Base-by-base conservation (phyloP, 2,888 invertebrate genomes). In the Shargacucullia verbasci region DNA sequence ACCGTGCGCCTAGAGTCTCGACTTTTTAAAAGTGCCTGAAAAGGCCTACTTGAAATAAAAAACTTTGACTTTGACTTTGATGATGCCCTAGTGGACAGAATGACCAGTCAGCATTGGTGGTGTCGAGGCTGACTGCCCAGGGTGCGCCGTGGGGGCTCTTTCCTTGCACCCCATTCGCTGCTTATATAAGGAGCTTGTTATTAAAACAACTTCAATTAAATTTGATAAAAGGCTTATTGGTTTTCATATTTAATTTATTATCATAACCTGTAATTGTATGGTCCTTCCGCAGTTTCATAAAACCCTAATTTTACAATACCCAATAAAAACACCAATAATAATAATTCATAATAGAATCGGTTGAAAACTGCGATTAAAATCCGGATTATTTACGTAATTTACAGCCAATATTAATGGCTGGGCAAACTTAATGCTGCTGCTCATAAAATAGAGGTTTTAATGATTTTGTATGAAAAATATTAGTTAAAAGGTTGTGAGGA, bases 321-420 rank as follows among this genome's bases (percentile, higher is more conserved):
- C 34, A 37, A 14, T 13, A 49, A 61, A 69, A 69, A 73, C 37
- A 44, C 31, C 34, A 67, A 52, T 67, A 59, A 45, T 11, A 40
- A 35, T 57, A 31, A 62, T 41, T 52, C 35, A 40, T 47, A 57
- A 73, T 37, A 52, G 38, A 63, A 52, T 60, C 48, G 14, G 57
- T 70, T 47, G 45, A 63, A 62, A 54, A 73, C 70, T 68, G 52
- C 34, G 43, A 53, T 68, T 55, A 48, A 39, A 70, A 55, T 49
- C 72, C 55, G 58, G 41, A 68, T 68, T 63, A 76, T 73, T 72
- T 59, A 59, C 52, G 59, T 73, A 68, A 76, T 68, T 67, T 73
- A 76, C 49, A 55, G 37, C 41, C 69, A 73, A 58, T 76, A 64
- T 69, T 44, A 47, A 52, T 27, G 35, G 27, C 10, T 31, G 9